Conservation (phyloP, 2,113 vertebrate genomes). For the Progne subis region DNA sequence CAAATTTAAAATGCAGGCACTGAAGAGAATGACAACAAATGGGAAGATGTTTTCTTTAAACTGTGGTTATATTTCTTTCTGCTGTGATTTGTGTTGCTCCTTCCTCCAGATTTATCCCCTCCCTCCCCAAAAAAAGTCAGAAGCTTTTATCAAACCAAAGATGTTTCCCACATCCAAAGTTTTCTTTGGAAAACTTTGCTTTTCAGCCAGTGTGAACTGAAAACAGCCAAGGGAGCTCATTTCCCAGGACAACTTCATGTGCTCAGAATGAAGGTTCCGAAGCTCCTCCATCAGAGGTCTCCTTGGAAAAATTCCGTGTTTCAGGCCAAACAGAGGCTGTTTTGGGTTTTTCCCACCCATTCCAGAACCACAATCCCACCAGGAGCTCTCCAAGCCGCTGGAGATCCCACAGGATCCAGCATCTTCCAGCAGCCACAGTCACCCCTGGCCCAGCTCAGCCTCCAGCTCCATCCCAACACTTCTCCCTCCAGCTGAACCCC, state of each 20-base stretch:
- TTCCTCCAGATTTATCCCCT: neutral
- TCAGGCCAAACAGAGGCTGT: neutral
- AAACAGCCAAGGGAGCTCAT: neutral
- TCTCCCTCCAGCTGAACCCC: neutral
- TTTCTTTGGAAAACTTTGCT: neutral
- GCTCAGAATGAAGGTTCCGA: neutral
- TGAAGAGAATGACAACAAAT: neutral
- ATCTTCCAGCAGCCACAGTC: neutral
- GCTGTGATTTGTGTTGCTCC: neutral
- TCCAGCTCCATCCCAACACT: neutral
- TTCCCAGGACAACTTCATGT: neutral
- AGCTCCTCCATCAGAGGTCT: neutral
- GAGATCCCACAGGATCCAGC: neutral
- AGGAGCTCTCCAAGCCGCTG: neutral
- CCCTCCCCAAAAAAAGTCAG: neutral
- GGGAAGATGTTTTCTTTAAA: neutral
- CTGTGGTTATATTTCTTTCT: neutral
- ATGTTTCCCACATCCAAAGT: neutral
- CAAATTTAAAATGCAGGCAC: neutral
- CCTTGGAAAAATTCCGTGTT: neutral
- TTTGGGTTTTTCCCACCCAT: neutral
- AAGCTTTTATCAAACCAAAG: neutral
- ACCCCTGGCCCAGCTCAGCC: neutral
- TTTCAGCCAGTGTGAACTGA: neutral
- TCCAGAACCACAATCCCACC: rapidly evolving